A percentile compares a stretch with the other conserved stretches of the same genome.
phyloP scores from a whole-genome alignment of 2,797 vertebrate species.

The Morus bassanus region DNA sequence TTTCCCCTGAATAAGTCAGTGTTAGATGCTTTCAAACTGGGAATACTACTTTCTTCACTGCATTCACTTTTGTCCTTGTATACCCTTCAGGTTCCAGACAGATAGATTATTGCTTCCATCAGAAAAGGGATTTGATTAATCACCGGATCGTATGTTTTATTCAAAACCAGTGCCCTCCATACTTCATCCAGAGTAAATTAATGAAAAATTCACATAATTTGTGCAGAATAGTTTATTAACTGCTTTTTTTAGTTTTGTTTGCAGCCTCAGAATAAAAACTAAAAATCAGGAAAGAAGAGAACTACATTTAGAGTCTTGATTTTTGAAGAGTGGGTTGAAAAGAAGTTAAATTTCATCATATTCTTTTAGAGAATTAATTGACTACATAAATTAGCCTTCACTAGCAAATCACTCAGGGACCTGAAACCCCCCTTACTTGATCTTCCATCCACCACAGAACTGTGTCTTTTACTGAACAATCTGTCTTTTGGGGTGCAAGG shows the following conservation, averaged over 20 bases:
- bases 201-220: constrained; percentile 63
- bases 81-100: constrained; percentile 62
- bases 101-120: constrained; percentile 57
- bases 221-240: constrained; percentile 46
- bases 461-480: neutral
- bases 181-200: constrained; percentile 58
- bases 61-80: constrained; percentile 52
- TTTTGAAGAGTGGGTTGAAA: neutral
- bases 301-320: neutral
- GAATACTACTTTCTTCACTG: constrained; percentile 36
- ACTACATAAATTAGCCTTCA: neutral
- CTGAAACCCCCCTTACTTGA: neutral
- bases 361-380: neutral
- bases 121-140: constrained; percentile 69
- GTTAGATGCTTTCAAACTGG: constrained; percentile 33
- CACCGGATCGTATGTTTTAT: constrained; percentile 66
- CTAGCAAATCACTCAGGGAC: neutral
- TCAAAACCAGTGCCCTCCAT: constrained; percentile 52
- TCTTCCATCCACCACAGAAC: neutral
- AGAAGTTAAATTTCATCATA: neutral
- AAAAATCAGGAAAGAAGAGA: neutral
- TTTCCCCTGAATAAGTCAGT: neutral
- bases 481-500: neutral
- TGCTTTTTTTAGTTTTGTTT: neutral
- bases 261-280: neutral